Evolutionary conservation across 1,140 invertebrate genomes (phyloP).

Genomic region (Tribolium madens): DNA sequence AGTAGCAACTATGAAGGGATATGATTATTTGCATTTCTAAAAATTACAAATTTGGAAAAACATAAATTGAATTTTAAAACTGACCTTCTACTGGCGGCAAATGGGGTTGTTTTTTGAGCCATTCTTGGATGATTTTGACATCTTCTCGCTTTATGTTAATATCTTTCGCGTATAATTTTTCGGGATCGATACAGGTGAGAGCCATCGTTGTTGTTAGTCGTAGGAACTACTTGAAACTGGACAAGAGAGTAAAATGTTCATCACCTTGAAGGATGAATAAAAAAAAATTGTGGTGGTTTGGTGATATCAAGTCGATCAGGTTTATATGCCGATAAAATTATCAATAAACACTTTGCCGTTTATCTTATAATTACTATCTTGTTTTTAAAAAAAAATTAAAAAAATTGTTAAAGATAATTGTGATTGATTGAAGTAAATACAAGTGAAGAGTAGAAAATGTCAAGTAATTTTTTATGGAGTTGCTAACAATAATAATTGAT

Average conservation of each 20-base stretch:
- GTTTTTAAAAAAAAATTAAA: neutral
- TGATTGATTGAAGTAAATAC: too few relatives aligned
- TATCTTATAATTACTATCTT: neutral
- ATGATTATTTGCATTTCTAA: conserved; percentile 70
- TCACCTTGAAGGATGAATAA: neutral
- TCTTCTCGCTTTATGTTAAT: conserved; percentile 41
- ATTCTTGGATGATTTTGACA: conserved; percentile 45
- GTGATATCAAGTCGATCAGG: neutral
- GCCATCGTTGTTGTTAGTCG: neutral
- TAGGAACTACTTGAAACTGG: conserved; percentile 4
- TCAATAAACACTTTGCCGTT: too few relatives aligned
- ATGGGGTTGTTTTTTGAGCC: conserved; percentile 48
- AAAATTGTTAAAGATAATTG: too few relatives aligned
- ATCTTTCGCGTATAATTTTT: conserved; percentile 46
- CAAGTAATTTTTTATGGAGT: too few relatives aligned
- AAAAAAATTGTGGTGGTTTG: neutral
- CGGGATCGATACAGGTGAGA: neutral
- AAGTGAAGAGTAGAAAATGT: too few relatives aligned
- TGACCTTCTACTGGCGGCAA: conserved; percentile 45
- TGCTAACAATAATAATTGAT: too few relatives aligned
- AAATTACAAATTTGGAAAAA: neutral
- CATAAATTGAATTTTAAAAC: neutral
- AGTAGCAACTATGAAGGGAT: conserved; percentile 74
- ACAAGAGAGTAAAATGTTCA: neutral
- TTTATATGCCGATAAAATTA: neutral